A percentile compares a stretch with the other conserved stretches of the same genome.
phyloP scores from a whole-genome alignment of 2,113 vertebrate species.

The Pyrgilauda ruficollis region DNA sequence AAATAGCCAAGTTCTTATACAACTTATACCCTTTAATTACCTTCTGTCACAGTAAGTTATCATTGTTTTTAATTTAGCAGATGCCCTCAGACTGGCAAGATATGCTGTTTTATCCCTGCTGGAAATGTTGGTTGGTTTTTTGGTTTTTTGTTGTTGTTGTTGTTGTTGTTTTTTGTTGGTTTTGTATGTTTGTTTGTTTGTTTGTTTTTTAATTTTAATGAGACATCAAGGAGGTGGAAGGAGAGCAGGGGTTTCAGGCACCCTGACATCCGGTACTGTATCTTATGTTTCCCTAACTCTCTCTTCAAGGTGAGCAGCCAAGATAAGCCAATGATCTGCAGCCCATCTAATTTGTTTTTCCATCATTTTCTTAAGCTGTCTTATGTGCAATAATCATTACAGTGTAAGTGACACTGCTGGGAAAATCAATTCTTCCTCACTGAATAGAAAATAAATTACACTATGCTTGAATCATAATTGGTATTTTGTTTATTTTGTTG shows the following conservation, averaged over 20 bases:
- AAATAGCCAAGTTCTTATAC: neutral
- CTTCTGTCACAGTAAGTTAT: neutral
- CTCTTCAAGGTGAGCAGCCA: constrained; percentile 33
- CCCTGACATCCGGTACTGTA: neutral
- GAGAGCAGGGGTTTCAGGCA: neutral
- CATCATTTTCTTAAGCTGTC: constrained; percentile 58
- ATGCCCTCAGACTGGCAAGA: neutral
- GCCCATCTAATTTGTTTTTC: constrained; percentile 42
- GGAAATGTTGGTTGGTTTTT: neutral
- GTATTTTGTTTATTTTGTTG: constrained; percentile 47
- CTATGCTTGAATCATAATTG: constrained; percentile 44
- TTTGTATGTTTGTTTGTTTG: neutral
- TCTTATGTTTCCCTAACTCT: constrained; percentile 16
- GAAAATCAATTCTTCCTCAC: constrained; percentile 63
- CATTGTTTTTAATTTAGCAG: constrained; percentile 26
- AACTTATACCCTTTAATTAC: neutral
- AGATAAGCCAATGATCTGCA: constrained; percentile 47
- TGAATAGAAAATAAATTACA: constrained; percentile 51
- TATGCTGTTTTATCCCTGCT: neutral
- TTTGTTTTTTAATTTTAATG: neutral
- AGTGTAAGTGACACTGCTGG: constrained; percentile 55
- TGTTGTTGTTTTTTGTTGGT: neutral
- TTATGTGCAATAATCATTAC: constrained; percentile 56
- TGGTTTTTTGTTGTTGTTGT: no score
- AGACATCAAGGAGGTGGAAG: neutral